These are phyloP conservation scores for Sinella curviseta DNA, from an alignment of 1,140 invertebrate species.

Conservation along the genomic window DNA sequence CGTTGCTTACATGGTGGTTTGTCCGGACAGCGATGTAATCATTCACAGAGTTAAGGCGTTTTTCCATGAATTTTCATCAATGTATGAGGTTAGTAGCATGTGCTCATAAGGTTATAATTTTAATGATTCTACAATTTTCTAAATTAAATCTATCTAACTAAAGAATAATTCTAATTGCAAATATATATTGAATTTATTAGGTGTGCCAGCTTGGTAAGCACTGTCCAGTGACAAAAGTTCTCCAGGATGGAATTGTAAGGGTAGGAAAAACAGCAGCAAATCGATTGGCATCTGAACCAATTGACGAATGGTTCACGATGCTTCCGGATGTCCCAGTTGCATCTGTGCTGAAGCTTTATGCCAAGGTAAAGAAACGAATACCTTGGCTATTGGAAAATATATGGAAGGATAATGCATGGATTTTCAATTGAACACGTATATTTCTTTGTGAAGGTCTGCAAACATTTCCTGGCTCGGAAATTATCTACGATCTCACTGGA, in stretches of 20 bases:
- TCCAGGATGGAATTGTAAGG: conserved; percentile 84
- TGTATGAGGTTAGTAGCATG: conserved; percentile 73
- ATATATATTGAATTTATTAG: conserved; percentile 49
- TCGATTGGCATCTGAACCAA: conserved; percentile 67
- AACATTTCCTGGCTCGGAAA: conserved; percentile 77
- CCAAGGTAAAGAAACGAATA: conserved; percentile 62
- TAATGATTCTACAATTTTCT: not conserved
- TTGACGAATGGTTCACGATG: conserved; percentile 89
- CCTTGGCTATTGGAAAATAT: not conserved
- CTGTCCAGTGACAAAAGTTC: conserved; percentile 77
- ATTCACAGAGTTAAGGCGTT: conserved; percentile 76
- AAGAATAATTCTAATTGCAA: not conserved
- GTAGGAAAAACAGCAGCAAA: conserved; percentile 70
- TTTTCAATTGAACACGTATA: not conserved
- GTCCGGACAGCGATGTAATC: conserved; percentile 86
- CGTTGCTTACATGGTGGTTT: conserved; percentile 89
- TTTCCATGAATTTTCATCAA: conserved; percentile 87
- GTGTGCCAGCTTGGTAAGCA: conserved; percentile 86
- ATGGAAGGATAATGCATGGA: not conserved
- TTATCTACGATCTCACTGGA: conserved; percentile 78
- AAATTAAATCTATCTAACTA: not conserved
- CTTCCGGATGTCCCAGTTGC: conserved; percentile 77
- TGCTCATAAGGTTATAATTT: not conserved
- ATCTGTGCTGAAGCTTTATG: conserved; percentile 81
- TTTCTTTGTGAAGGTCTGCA: conserved; percentile 60